Percentiles rank a stretch among this genome's conserved stretches.
phyloP scores from a whole-genome alignment of 2,888 invertebrate species.

The Drosophila engyochracea region DNA sequence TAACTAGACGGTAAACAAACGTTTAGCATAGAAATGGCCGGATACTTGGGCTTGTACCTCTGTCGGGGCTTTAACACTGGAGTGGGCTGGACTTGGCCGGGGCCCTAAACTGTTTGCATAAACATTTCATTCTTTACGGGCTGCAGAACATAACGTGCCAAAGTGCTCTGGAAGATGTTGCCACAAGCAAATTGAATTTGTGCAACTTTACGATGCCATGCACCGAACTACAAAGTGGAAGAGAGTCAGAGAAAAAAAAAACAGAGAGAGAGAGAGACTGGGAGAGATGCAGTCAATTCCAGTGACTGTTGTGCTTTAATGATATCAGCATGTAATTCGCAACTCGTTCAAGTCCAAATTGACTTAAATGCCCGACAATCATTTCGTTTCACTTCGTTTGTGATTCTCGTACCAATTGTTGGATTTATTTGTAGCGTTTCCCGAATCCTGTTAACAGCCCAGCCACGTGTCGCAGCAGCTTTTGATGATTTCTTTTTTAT shows the following conservation, averaged over 20 bases:
- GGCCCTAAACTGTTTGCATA: conserved; percentile 73
- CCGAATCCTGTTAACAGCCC: conserved; percentile 30
- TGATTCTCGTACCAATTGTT: conserved; percentile 28
- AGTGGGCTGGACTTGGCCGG: neutral
- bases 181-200: conserved; percentile 67
- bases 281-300: conserved; percentile 5
- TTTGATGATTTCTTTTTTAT: conserved; percentile 49
- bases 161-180: conserved; percentile 62
- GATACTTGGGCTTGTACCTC: conserved; percentile 17
- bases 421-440: conserved; percentile 5
- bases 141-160: conserved; percentile 58
- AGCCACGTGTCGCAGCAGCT: conserved; percentile 44
- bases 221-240: neutral
- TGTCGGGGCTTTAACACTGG: neutral
- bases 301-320: conserved; percentile 24
- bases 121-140: conserved; percentile 55
- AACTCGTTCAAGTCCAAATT: conserved; percentile 53
- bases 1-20: conserved; percentile 70
- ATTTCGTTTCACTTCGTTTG: conserved; percentile 8
- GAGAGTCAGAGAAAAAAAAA: neutral
- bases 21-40: conserved; percentile 71
- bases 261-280: too few relatives aligned
- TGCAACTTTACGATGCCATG: conserved; percentile 42
- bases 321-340: conserved; percentile 48
- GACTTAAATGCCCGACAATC: conserved; percentile 27